These are phyloP conservation scores for Ceratina japonica DNA, from an alignment of 1,140 invertebrate genomes.

Conservation along the genomic window DNA sequence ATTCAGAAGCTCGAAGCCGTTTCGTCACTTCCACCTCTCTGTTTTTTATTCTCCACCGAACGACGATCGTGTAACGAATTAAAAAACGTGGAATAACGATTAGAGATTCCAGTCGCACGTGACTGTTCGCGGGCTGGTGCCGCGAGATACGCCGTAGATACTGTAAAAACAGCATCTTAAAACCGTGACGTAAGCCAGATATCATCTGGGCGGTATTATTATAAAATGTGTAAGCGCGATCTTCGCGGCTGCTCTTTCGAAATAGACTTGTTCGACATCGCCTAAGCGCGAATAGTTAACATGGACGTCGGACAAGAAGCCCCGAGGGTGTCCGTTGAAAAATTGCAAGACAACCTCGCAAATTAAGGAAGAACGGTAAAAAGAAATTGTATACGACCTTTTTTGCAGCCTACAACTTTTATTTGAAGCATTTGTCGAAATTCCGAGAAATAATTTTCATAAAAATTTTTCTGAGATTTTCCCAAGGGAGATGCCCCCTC, in stretches of 20 bases:
- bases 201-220: slow-evolving; percentile 50
- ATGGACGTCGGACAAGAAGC: too few relatives aligned
- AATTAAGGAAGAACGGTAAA: too few relatives aligned
- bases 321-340: too few relatives aligned
- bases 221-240: slow-evolving; percentile 31
- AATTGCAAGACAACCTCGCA: too few relatives aligned
- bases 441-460: too few relatives aligned
- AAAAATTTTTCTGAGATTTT: too few relatives aligned
- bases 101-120: background rate
- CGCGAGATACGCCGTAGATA: background rate
- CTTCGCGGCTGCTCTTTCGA: background rate
- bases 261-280: slow-evolving; percentile 21
- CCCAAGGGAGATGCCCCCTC: too few relatives aligned
- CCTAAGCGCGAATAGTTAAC: slow-evolving; percentile 16
- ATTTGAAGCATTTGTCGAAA: too few relatives aligned
- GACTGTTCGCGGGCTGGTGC: background rate
- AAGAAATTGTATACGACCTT: too few relatives aligned
- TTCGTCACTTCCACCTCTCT: too few relatives aligned
- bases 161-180: slow-evolving; percentile 29
- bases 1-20: too few relatives aligned
- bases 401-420: too few relatives aligned
- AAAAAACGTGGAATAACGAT: background rate
- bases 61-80: background rate
- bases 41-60: background rate
- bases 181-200: slow-evolving; percentile 37